phyloP scores from a whole-genome alignment of 2,888 invertebrate species.

The Leptopilina syphax region DNA sequence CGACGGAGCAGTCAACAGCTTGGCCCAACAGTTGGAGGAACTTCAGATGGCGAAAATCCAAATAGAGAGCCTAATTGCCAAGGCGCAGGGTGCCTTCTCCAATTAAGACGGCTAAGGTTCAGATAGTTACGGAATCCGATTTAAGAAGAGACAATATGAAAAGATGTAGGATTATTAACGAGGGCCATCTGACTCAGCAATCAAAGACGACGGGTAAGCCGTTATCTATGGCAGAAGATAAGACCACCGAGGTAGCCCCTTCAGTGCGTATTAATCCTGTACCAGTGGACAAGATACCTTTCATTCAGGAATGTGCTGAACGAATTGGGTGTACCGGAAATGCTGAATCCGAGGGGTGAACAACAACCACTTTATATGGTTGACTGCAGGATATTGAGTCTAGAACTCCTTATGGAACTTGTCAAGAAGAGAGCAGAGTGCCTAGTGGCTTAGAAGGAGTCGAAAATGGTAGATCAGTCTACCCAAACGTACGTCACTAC shows the following conservation, averaged over 20 bases:
- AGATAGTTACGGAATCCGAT: too few species aligned
- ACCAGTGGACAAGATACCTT: background rate
- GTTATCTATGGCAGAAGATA: background rate
- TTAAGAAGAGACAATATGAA: too few species aligned
- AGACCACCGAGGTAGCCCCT: background rate
- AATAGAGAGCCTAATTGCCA: too few species aligned
- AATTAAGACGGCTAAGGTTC: too few species aligned
- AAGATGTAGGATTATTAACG: background rate
- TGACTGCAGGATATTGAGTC: constrained; percentile 40
- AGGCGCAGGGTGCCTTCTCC: too few species aligned
- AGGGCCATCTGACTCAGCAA: background rate
- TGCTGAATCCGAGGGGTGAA: background rate
- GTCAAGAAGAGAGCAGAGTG: background rate
- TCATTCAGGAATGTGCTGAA: background rate
- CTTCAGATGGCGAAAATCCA: background rate
- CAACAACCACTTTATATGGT: constrained; percentile 25
- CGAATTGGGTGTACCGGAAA: background rate
- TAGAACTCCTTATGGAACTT: constrained; percentile 17
- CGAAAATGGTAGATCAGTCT: background rate
- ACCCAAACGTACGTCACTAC: constrained; percentile 40
- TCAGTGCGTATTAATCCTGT: constrained; percentile 10
- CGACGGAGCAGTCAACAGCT: background rate
- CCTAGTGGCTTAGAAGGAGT: background rate
- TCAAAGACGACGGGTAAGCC: background rate
- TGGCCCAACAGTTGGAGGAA: background rate